phyloP scores from a whole-genome alignment of 2,797 vertebrate genomes.

The Apogon talboti region DNA sequence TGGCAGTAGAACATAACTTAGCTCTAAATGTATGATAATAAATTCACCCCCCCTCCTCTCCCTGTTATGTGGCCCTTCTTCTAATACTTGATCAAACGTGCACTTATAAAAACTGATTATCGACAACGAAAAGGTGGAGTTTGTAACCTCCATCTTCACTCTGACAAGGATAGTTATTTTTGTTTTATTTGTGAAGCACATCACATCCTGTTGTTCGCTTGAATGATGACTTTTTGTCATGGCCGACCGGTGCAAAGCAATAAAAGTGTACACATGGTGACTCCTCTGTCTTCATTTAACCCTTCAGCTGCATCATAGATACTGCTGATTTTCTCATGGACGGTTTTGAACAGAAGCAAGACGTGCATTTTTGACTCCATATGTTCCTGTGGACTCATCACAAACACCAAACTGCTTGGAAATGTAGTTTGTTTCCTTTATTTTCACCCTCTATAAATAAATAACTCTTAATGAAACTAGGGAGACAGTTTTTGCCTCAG shows the following conservation, averaged over 20 bases:
- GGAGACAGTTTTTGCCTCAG: no score
- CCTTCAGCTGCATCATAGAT: no score
- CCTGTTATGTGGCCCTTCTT: not conserved
- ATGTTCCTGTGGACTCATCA: no score
- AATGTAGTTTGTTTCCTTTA: no score
- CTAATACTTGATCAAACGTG: slow-evolving; percentile 3
- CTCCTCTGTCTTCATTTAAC: slow-evolving; percentile 28
- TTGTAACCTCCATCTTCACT: slow-evolving; percentile 18
- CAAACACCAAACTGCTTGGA: no score
- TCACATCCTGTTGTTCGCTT: slow-evolving; percentile 50
- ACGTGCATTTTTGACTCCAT: no score
- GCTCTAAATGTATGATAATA: not conserved
- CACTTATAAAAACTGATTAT: slow-evolving; percentile 9
- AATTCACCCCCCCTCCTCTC: not conserved
- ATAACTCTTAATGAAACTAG: no score
- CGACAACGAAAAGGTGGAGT: slow-evolving; percentile 1
- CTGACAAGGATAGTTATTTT: slow-evolving; percentile 20
- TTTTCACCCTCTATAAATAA: no score
- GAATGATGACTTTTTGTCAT: slow-evolving; percentile 66
- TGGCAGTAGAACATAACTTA: not conserved
- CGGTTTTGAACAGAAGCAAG: no score
- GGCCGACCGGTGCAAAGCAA: slow-evolving; percentile 75
- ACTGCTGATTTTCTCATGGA: no score
- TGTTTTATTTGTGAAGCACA: slow-evolving; percentile 54
- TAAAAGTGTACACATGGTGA: slow-evolving; percentile 67